Evolutionary conservation across 30 jellyfish, hydroid and myxozoan species (phyloP).

Genomic region (Hydractinia symbiolongicarpus): DNA sequence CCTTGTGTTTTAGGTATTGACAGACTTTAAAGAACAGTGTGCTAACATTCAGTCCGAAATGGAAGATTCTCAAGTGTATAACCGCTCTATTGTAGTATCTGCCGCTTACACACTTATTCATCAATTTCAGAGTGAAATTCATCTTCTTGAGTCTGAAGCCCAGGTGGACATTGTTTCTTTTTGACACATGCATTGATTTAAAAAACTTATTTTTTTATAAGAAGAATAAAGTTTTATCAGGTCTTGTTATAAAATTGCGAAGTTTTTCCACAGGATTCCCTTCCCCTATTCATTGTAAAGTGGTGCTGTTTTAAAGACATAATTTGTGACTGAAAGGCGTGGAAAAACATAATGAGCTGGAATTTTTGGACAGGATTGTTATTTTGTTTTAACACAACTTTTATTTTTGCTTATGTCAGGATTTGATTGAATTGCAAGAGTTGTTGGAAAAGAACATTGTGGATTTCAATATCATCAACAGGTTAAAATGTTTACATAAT

Average conservation of each 20-base stretch:
- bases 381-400: no score
- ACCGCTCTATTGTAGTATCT: slow-evolving; percentile 26
- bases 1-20: slow-evolving; percentile 39
- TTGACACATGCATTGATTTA: no score
- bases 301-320: no score
- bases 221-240: no score
- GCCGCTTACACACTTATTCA: slow-evolving; percentile 58
- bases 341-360: no score
- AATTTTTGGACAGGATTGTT: no score
- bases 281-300: no score
- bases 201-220: no score
- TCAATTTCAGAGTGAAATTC: slow-evolving; percentile 43
- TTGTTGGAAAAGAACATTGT: slow-evolving; percentile 60
- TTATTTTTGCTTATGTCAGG: slow-evolving; percentile 25
- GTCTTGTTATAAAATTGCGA: no score
- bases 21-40: slow-evolving; percentile 58
- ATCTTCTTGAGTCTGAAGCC: slow-evolving; percentile 55
- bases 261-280: no score
- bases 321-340: no score
- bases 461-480: slow-evolving; percentile 61
- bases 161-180: slow-evolving; percentile 26
- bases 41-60: slow-evolving; percentile 46
- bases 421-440: slow-evolving; percentile 73
- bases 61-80: slow-evolving; percentile 52
- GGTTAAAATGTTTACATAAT: slow-evolving; percentile 9